phyloP scores from a whole-genome alignment of 2,888 invertebrate species.

The Seladonia tumulorum region DNA sequence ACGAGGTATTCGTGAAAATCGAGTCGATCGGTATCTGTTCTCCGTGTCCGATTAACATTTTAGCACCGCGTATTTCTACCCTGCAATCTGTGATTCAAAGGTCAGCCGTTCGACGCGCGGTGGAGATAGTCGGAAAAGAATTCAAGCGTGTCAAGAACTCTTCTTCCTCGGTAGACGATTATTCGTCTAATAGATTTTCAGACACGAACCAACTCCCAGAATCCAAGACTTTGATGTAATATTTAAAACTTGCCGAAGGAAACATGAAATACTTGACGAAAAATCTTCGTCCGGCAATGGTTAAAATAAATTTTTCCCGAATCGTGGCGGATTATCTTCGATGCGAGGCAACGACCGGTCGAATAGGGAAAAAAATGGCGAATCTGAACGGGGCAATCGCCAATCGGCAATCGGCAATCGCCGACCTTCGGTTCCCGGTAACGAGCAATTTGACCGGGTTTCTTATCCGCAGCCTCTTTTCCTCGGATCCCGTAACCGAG shows the following conservation, averaged over 20 bases:
- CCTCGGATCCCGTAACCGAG: slow-evolving; percentile 42
- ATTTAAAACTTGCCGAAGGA: not conserved
- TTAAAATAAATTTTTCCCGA: not conserved
- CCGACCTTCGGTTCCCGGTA: slow-evolving; percentile 7
- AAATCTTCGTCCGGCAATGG: not conserved
- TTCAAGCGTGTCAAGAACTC: not conserved
- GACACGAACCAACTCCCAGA: not conserved
- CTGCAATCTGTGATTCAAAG: not conserved
- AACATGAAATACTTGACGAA: not conserved
- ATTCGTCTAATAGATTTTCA: not conserved
- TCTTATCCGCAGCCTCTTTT: slow-evolving; percentile 53
- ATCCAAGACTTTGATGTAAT: not conserved
- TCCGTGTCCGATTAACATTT: not conserved
- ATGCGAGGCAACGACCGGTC: not conserved
- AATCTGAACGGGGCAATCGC: not conserved
- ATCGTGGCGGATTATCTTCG: not conserved
- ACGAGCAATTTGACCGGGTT: slow-evolving; percentile 49
- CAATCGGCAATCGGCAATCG: slow-evolving; percentile 17
- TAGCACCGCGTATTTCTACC: not conserved
- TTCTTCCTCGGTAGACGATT: not conserved
- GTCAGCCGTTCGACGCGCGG: no score
- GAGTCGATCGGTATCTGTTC: not conserved
- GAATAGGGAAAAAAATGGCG: not conserved
- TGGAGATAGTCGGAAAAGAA: not conserved
- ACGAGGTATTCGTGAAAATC: not conserved